Base-by-base conservation (phyloP, 2,113 vertebrate species). In the Paratilapia polleni region DNA sequence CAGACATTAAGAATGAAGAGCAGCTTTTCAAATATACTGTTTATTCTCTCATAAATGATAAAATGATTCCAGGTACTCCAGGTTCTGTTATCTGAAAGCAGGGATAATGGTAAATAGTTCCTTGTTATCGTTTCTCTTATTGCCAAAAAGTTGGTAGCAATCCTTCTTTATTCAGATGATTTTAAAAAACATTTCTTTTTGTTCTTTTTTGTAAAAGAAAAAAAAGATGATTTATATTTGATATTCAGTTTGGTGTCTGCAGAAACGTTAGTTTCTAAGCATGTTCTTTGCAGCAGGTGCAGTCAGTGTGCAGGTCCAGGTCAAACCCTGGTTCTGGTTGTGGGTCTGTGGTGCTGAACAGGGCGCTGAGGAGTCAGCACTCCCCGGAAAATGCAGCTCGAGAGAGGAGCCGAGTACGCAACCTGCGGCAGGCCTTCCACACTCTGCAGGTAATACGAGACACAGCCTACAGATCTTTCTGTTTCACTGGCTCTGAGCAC, bases 361-460 rank as follows among this genome's bases (percentile, higher is more conserved):
- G 92, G 79, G 70, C 0, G 0, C 52, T 87, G 54, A 90, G 75
- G 85, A 64, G 26, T 15, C 96, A 95, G 22, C 94, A 90, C 76
- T 95, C 95, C 28, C 97, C 97, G 0, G 96, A 96, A 89, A 97
- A 96, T 0, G 96, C 95, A 0, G 97, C 96, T 0, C 93, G 96
- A 61, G 97, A 97, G 93, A 93, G 95, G 78, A 96, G 96, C 78
- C 93, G 95, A 0, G 96, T 98, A 3, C 93, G 93, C 10, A 97
- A 95, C 8, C 94, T 98, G n/a, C 94, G 96, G 19, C 95, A 96
- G 91, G 97, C 97, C 36, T 97, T 98, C 91, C 94, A 96, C 93
- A 96, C 96, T 14, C 94, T 98, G 84, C 97, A 98, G 94, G 94
- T 94, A 82, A n/a, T 26, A 3, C 12, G 11, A 12, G 17, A 52